Base-by-base conservation (phyloP, 2,888 invertebrate genomes). In the Pyrochroa serraticornis region DNA sequence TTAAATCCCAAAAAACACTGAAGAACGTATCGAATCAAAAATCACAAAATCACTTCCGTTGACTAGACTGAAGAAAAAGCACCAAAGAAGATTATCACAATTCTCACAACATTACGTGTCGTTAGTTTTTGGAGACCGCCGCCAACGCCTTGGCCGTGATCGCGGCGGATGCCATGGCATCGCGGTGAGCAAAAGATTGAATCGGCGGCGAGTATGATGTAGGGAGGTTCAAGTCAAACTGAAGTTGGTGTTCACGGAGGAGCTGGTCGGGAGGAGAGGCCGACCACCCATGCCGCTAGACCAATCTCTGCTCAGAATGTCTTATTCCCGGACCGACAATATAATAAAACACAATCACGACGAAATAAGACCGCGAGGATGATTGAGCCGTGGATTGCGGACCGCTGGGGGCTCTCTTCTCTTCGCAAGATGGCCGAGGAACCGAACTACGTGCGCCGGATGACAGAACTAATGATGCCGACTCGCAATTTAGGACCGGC, bases 221-320 rank as follows among this genome's bases (percentile, higher is more conserved):
- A 66, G 70, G 67, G 69, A 71, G 70, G 70, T 44, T 67, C 69
- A 67, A 71, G 71, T 68, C 66, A 69, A 71, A 74, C 73, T 74
- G 74, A 75, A 74, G 69, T 69, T 67, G 69, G 71, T 67, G 67
- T 61, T 55, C 58, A 31, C 48, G 37, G 60, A 61, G 66, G 60
- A 62, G 55, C 65, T 62, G 65, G 65, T 60, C 63, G 61, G 63
- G 64, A 65, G 65, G 64, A 60, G 67, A 69, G 69, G 67, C 66
- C 77, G 79, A 79, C 79, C 79, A 79, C 79, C 79, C 79, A 79
- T 75, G 76, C 77, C 73, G 77, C 75, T 75, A 78, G 78, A 78
- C 78, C 79, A 79, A 79, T 79, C 79, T 78, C 76, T 69, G 76
- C 75, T 69, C 76, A 77, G 77, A 77, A 78, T 77, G 79, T 79